A percentile compares a stretch with the other conserved stretches of the same genome.
Evolutionary conservation across 2,888 invertebrate species (phyloP).

Genomic region (Anoplius nigerrimus): DNA sequence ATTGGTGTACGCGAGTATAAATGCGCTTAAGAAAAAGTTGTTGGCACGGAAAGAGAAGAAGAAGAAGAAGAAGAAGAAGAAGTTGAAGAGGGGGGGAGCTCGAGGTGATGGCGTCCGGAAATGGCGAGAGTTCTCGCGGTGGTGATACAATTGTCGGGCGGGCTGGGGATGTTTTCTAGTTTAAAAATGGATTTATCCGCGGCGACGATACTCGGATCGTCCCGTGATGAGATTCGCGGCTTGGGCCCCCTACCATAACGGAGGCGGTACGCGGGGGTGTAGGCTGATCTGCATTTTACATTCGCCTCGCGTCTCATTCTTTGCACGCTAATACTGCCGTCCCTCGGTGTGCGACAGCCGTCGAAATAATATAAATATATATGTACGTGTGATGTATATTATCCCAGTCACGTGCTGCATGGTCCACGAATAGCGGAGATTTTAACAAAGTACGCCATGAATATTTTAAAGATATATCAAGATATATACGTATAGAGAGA

Average conservation of each 20-base stretch:
- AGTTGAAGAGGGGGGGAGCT: neutral
- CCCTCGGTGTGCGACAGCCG: constrained; percentile 21
- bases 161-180: too few species aligned
- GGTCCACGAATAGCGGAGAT: constrained; percentile 45
- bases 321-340: constrained; percentile 3
- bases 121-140: neutral
- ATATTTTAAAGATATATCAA: constrained; percentile 8
- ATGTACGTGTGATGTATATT: neutral
- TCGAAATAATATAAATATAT: constrained; percentile 7
- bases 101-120: neutral
- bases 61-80: neutral
- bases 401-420: constrained; percentile 52
- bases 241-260: too few species aligned
- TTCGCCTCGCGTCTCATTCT: neutral
- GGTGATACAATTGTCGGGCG: neutral
- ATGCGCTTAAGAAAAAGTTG: too few species aligned
- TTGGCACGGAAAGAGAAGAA: neutral
- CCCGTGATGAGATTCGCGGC: too few species aligned
- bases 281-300: too few species aligned
- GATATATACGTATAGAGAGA: constrained; percentile 27
- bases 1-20: too few species aligned
- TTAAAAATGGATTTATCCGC: too few species aligned
- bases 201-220: too few species aligned
- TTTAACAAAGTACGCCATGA: constrained; percentile 35
- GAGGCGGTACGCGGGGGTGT: too few species aligned